These are phyloP conservation scores for Lacanobia wlatinum DNA, from an alignment of 2,888 invertebrate species.

Conservation along the genomic window DNA sequence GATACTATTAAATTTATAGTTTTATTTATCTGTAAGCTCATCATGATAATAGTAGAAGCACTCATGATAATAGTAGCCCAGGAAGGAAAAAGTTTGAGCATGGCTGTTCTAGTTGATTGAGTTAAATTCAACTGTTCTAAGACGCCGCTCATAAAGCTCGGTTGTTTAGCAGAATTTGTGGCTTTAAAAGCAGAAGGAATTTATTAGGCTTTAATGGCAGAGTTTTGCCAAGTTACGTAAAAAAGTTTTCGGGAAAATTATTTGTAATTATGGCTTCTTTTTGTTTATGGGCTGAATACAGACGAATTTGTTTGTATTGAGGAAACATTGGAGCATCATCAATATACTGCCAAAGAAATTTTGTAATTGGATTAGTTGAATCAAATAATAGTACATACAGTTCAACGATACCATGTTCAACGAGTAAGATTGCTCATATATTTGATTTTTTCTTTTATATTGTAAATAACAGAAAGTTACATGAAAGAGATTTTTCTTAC, in stretches of 20 bases:
- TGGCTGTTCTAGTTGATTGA: conserved; percentile 59
- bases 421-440: too few relatives aligned
- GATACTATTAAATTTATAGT: too few relatives aligned
- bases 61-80: too few relatives aligned
- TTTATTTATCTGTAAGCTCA: too few relatives aligned
- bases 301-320: not conserved
- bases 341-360: not conserved
- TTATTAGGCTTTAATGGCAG: conserved; percentile 61
- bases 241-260: conserved; percentile 47
- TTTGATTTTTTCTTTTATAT: too few relatives aligned
- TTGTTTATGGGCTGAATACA: conserved; percentile 1
- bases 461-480: too few relatives aligned
- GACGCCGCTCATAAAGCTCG: conserved; percentile 52
- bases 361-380: too few relatives aligned
- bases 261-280: conserved; percentile 52
- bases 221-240: conserved; percentile 45
- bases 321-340: not conserved
- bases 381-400: too few relatives aligned
- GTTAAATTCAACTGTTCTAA: conserved; percentile 63
- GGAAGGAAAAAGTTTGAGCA: too few relatives aligned
- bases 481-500: not conserved
- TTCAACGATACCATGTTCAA: too few relatives aligned
- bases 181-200: conserved; percentile 51
- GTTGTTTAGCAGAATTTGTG: conserved; percentile 60
- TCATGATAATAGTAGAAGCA: too few relatives aligned